phyloP scores from a whole-genome alignment of 2,888 invertebrate species.

The Allolobophora icterica region DNA sequence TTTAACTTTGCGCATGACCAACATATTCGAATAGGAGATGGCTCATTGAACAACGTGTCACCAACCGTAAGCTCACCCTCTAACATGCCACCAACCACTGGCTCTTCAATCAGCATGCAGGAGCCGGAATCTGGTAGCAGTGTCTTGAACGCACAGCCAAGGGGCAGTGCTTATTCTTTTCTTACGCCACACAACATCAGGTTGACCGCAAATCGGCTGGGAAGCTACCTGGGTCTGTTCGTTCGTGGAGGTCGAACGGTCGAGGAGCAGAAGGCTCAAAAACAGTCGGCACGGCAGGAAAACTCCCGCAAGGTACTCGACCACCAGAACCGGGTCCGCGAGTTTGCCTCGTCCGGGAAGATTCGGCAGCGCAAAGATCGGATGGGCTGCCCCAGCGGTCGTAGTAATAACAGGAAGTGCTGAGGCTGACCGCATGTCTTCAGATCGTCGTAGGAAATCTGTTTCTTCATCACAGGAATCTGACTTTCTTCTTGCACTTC shows the following conservation, averaged over 20 bases:
- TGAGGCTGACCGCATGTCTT: background rate
- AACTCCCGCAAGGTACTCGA: constrained; percentile 32
- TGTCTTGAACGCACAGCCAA: background rate
- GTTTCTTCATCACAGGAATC: background rate
- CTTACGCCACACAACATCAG: constrained; percentile 18
- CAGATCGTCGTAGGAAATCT: background rate
- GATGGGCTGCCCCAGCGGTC: constrained; percentile 34
- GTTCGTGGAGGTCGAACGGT: too few relatives aligned
- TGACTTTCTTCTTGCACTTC: background rate
- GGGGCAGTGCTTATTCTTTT: background rate
- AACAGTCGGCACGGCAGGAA: constrained; percentile 25
- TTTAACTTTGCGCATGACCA: background rate
- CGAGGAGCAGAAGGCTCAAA: constrained; percentile 23
- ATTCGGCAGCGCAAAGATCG: constrained; percentile 30
- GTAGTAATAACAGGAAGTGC: constrained; percentile 36
- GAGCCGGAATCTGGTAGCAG: background rate
- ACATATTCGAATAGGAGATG: background rate
- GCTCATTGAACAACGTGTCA: background rate
- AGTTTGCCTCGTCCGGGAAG: background rate
- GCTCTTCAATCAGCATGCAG: background rate
- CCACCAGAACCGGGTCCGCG: constrained; percentile 40
- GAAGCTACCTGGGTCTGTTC: background rate
- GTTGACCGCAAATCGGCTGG: background rate
- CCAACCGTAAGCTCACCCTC: background rate
- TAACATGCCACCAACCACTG: background rate